phyloP scores from a whole-genome alignment of 2,113 vertebrate genomes.

The Arvicanthis niloticus region DNA sequence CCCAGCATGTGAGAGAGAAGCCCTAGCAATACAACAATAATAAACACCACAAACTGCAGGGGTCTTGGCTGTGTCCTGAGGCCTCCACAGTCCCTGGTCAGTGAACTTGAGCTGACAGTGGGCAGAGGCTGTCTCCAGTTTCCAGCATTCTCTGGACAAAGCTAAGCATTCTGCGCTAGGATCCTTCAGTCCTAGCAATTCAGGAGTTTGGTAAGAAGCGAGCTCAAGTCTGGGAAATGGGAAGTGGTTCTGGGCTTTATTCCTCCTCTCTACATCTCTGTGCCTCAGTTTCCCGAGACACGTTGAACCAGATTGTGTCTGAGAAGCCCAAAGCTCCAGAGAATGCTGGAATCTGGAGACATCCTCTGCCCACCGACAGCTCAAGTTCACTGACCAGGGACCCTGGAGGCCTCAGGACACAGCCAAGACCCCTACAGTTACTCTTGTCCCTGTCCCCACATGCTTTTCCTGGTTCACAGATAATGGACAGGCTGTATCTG shows the following conservation, averaged over 20 bases:
- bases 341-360: background rate
- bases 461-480: conserved; percentile 74
- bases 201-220: background rate
- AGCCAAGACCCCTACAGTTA: background rate
- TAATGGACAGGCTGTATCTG: background rate
- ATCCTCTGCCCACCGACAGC: background rate
- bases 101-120: background rate
- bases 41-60: background rate
- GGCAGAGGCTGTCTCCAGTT: background rate
- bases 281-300: conserved; percentile 23
- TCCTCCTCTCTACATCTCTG: background rate
- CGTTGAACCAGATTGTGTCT: background rate
- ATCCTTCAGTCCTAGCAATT: background rate
- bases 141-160: background rate
- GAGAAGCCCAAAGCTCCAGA: background rate
- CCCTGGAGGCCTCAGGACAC: background rate
- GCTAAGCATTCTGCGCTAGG: background rate
- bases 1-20: background rate
- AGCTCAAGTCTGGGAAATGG: background rate
- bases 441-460: background rate
- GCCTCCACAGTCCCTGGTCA: background rate
- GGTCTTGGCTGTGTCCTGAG: background rate
- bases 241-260: background rate
- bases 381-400: background rate
- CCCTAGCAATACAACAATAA: background rate